phyloP scores from a whole-genome alignment of 64 coral and sea anemone species.

The Cladopsammia gracilis region DNA sequence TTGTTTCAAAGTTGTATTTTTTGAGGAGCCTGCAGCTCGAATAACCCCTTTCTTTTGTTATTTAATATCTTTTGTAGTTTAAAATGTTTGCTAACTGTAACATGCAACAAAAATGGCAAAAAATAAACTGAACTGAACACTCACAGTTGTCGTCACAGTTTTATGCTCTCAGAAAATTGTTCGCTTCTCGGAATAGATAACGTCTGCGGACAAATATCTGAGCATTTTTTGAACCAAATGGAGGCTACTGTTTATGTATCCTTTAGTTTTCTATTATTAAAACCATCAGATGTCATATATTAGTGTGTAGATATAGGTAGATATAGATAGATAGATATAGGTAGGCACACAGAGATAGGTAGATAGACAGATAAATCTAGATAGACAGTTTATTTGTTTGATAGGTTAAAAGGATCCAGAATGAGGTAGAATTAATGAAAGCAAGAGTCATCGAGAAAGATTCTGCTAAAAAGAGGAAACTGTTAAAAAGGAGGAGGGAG shows the following conservation, averaged over 20 bases:
- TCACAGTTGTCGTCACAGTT: background rate
- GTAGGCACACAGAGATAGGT: conserved; percentile 16
- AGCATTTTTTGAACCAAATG: background rate
- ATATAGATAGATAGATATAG: conserved; percentile 4
- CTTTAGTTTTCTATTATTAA: background rate
- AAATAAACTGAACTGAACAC: conserved; percentile 4
- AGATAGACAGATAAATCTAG: conserved; percentile 16
- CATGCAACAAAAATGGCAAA: conserved; percentile 15
- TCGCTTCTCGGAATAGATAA: no score
- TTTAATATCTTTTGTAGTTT: conserved; percentile 24
- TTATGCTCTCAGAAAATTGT: no score
- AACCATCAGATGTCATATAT: conserved; percentile 24
- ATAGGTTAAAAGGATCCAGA: conserved; percentile 61
- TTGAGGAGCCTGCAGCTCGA: conserved; percentile 21
- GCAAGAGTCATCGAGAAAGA: conserved; percentile 2
- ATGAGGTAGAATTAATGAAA: conserved; percentile 45
- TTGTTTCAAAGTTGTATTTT: conserved; percentile 19
- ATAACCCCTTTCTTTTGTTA: conserved; percentile 1
- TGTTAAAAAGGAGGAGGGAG: conserved; percentile 47
- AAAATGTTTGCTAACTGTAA: conserved; percentile 14
- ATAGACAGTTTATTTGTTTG: conserved; percentile 14
- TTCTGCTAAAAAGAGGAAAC: conserved; percentile 50
- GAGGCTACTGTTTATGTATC: background rate
- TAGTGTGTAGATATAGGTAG: background rate
- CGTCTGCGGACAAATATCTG: background rate